Conservation (phyloP, 2,797 vertebrate species). For the Varecia variegata region DNA sequence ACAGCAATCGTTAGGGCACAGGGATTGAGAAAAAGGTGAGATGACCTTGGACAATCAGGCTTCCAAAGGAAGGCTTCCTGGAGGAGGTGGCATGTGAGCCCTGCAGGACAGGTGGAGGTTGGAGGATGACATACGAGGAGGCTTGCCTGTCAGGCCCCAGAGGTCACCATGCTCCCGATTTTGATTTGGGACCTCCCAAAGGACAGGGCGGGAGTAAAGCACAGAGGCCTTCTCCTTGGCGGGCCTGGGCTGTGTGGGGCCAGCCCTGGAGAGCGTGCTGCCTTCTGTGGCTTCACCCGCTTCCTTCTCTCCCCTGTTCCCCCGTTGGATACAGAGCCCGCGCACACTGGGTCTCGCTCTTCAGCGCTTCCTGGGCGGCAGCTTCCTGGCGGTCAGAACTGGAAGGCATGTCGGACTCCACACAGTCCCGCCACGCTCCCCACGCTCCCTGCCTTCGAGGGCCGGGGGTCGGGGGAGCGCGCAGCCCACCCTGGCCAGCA, state of each 20-base stretch:
- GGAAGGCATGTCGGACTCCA: neutral
- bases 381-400: neutral
- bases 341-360: no score
- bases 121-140: neutral
- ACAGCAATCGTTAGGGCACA: neutral
- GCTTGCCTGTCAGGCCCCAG: neutral
- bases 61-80: neutral
- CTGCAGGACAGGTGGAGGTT: neutral
- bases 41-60: neutral
- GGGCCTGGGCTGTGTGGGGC: neutral
- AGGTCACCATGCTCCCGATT: neutral
- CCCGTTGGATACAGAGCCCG: rapidly evolving
- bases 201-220: rapidly evolving
- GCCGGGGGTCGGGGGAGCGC: neutral
- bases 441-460: neutral
- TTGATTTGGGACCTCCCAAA: neutral
- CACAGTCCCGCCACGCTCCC: rapidly evolving
- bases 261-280: neutral
- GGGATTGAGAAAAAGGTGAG: neutral
- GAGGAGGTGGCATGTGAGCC: neutral
- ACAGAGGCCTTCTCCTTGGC: neutral
- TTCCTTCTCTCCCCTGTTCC: neutral
- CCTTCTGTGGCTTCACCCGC: neutral
- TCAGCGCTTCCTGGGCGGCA: neutral
- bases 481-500: neutral